Evolutionary conservation across 1,140 invertebrate genomes (phyloP).

Genomic region (Mesaphorura yosii): DNA sequence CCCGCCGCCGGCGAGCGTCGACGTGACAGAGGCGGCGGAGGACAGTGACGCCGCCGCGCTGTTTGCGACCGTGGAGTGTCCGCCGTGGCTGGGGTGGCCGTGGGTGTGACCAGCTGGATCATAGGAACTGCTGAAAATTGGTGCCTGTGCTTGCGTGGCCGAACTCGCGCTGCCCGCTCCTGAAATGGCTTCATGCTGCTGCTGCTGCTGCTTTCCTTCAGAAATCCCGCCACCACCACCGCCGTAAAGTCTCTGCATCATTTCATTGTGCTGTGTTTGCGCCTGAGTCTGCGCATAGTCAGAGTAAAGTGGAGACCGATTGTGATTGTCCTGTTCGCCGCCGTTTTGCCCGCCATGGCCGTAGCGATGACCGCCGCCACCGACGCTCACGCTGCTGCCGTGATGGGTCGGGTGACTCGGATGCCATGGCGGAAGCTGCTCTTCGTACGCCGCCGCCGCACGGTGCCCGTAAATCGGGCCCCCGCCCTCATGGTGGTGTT

Average conservation of each 20-base stretch:
- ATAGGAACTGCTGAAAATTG: background rate
- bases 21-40: too few relatives aligned
- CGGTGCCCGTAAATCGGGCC: too few relatives aligned
- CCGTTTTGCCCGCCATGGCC: constrained; percentile 35
- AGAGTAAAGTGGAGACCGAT: constrained; percentile 3
- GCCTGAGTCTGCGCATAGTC: background rate
- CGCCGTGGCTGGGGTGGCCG: background rate
- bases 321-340: background rate
- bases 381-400: too few relatives aligned
- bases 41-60: background rate
- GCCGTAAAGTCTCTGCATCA: constrained; percentile 3
- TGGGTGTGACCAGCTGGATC: background rate
- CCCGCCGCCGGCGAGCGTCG: background rate
- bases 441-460: too few relatives aligned
- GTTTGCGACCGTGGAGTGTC: background rate
- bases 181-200: too few relatives aligned
- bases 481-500: too few relatives aligned
- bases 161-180: too few relatives aligned
- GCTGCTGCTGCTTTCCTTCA: constrained; percentile 4
- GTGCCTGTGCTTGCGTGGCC: constrained; percentile 10
- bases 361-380: constrained; percentile 44
- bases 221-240: background rate
- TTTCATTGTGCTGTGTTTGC: constrained; percentile 6
- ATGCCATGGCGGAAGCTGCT: too few relatives aligned
- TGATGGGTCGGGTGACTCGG: too few relatives aligned